Evolutionary conservation across 2,888 invertebrate genomes (phyloP).

Genomic region (Nebria brevicollis): DNA sequence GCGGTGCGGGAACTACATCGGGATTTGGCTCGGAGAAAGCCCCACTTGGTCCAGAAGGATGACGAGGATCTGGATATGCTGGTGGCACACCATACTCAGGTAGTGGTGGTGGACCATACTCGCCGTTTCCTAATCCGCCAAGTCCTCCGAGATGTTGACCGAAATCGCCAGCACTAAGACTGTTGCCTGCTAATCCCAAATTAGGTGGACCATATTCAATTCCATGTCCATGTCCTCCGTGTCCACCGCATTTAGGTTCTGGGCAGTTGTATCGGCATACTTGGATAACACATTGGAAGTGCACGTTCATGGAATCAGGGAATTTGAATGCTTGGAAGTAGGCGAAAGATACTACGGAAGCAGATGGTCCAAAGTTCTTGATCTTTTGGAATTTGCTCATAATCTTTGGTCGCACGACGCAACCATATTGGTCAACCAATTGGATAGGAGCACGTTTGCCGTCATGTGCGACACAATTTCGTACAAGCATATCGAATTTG

Average conservation of each 20-base stretch:
- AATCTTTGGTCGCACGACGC: slow-evolving; percentile 92
- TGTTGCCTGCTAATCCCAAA: slow-evolving; percentile 54
- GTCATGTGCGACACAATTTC: slow-evolving; percentile 94
- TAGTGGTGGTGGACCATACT: slow-evolving; percentile 77
- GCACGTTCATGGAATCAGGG: slow-evolving; percentile 96
- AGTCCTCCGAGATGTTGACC: slow-evolving; percentile 61
- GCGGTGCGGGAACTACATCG: slow-evolving; percentile 83
- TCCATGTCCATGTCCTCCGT: slow-evolving; percentile 61
- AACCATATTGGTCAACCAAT: slow-evolving; percentile 91
- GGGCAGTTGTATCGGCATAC: slow-evolving; percentile 94
- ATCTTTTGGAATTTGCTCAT: slow-evolving; percentile 97
- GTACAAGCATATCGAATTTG: slow-evolving; percentile 94
- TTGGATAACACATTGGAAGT: slow-evolving; percentile 96
- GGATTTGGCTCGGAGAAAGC: slow-evolving; percentile 85
- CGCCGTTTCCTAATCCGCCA: slow-evolving; percentile 65
- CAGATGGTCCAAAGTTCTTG: slow-evolving; percentile 94
- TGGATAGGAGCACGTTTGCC: slow-evolving; percentile 94
- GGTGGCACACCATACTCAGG: slow-evolving; percentile 80
- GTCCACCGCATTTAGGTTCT: slow-evolving; percentile 84
- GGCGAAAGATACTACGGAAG: slow-evolving; percentile 93
- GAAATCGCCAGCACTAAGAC: slow-evolving; percentile 60
- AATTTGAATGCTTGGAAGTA: slow-evolving; percentile 98
- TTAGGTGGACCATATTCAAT: slow-evolving; percentile 74
- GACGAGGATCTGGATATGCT: slow-evolving; percentile 87
- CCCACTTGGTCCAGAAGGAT: slow-evolving; percentile 85